Conservation (phyloP, 1,140 invertebrate species). For the Zaprionus ghesquierei region DNA sequence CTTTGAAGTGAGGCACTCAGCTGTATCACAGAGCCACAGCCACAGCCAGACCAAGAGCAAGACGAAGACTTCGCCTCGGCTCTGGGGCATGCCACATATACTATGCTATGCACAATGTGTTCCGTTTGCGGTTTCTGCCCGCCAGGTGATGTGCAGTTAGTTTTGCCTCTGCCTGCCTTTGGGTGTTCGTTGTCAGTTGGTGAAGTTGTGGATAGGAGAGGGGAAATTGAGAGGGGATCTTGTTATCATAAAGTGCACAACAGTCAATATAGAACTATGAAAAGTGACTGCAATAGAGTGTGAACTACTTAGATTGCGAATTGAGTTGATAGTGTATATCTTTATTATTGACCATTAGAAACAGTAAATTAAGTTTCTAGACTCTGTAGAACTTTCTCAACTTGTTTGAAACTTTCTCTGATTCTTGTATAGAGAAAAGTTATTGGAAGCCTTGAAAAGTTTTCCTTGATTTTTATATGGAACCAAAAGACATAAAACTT, state of each 20-base stretch:
- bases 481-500: too few species aligned
- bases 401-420: background rate
- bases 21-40: constrained; percentile 37
- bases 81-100: constrained; percentile 13
- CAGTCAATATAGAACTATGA: constrained; percentile 10
- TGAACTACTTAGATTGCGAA: background rate
- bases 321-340: background rate
- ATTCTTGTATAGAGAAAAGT: background rate
- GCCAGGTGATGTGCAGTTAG: constrained; percentile 67
- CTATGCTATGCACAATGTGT: background rate
- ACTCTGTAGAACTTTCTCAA: background rate
- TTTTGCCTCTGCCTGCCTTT: constrained; percentile 2
- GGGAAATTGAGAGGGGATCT: too few species aligned
- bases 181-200: constrained; percentile 12
- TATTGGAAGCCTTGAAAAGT: too few species aligned
- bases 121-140: constrained; percentile 55
- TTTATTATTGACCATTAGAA: background rate
- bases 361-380: background rate
- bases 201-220: constrained; percentile 4
- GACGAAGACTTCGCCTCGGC: background rate
- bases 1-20: constrained; percentile 79
- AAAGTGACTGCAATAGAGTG: background rate
- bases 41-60: background rate
- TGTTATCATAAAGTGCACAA: constrained; percentile 9
- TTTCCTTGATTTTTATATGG: too few species aligned